Base-by-base conservation (phyloP, 2,113 vertebrate genomes). In the Cyprinodon variegatus region DNA sequence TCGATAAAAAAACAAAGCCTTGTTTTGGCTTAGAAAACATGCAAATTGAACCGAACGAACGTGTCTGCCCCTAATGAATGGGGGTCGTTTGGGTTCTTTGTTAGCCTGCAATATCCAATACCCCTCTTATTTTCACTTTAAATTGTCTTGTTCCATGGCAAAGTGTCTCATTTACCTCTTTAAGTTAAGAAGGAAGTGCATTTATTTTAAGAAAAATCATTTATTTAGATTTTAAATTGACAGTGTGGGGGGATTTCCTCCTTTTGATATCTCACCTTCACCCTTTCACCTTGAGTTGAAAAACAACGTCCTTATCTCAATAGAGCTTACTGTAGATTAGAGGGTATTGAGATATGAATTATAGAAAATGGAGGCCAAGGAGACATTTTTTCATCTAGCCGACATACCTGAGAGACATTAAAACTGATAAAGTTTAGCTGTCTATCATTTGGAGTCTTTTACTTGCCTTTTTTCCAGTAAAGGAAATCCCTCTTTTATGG, bases 361-460 rank as follows among this genome's bases (percentile, higher is more conserved):
- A 82, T 77, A 85, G 72, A 85, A 90, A 86, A 88, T 76, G 81
- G 68, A 75, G 78, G 75, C 79, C 82, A 86, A 78, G 73, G 68
- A 83, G 81, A 84, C 83, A 89, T 92, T 86, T 89, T 68, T 80
- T 82, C 79, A 80, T 74, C 78, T 87, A 81, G 75, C 77, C 84
- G 83, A 83, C 76, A 88, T 65, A 90, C 79, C 82, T 79, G 72
- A 82, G 82, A 86, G 83, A 90, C 77, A 78, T 82, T 84, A 83
- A 83, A 86, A 90, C 70, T 86, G 88, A 91, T 90, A 87, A 75
- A 76, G 78, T 89, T 85, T 77, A 65, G 79, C 70, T 86, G 86
- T 87, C 70, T 85, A 87, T 91, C 84, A 84, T 53, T 40, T 64
- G 69, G 50, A 82, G 83, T 38, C 77, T 83, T 73, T 80, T 75